These are phyloP conservation scores for Drosophila yooni DNA, from an alignment of 2,888 invertebrate species.

Conservation along the genomic window DNA sequence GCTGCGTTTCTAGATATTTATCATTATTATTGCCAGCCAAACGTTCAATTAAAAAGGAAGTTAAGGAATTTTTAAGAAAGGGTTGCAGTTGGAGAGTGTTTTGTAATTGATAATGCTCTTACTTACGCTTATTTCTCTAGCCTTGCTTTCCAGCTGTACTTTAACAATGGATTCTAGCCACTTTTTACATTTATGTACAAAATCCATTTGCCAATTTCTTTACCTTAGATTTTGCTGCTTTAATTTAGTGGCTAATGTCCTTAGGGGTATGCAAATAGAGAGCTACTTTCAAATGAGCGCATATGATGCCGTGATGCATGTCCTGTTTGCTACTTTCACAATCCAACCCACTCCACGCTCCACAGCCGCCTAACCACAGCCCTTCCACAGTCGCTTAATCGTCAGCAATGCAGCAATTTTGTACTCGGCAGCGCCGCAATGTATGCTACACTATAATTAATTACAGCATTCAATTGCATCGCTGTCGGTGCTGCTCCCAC, in stretches of 20 bases:
- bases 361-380: neutral
- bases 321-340: slow-evolving; percentile 1
- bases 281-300: slow-evolving; percentile 27
- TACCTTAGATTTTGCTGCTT: neutral
- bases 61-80: neutral
- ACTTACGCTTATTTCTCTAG: neutral
- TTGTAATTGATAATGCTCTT: neutral
- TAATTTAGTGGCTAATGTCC: slow-evolving; percentile 12
- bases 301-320: slow-evolving; percentile 26
- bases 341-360: too few relatives aligned
- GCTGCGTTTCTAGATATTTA: neutral
- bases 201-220: neutral
- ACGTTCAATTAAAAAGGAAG: neutral
- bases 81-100: neutral
- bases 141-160: neutral
- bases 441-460: slow-evolving; percentile 71
- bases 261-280: slow-evolving; percentile 19
- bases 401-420: slow-evolving; percentile 66
- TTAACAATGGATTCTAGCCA: neutral
- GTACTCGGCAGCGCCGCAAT: slow-evolving; percentile 58
- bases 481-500: slow-evolving; percentile 17
- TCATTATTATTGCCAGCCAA: neutral
- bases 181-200: neutral
- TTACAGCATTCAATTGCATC: slow-evolving; percentile 61
- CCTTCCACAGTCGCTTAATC: slow-evolving; percentile 9